Evolutionary conservation across 1,140 invertebrate species (phyloP).

Genomic region (Plodia interpunctella): DNA sequence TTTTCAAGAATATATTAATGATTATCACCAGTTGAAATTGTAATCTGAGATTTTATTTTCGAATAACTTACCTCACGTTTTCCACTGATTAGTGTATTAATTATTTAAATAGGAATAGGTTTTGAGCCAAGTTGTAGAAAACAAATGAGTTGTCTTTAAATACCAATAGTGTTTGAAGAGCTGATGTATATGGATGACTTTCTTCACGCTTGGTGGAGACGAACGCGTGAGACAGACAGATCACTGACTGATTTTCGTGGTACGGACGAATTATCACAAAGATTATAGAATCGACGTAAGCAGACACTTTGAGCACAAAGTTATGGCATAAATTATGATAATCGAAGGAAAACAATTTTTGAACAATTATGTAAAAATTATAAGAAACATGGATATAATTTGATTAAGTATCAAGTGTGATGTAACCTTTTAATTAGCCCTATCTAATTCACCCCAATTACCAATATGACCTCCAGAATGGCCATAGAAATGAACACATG

Average conservation of each 20-base stretch:
- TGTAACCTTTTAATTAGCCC: conserved; percentile 21
- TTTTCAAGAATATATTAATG: too few relatives aligned
- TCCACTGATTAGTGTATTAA: not conserved
- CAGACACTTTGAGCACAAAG: not conserved
- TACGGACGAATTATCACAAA: not conserved
- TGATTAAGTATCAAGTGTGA: not conserved
- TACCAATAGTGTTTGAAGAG: conserved; percentile 22
- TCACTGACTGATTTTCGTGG: conserved; percentile 13
- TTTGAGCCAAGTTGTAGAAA: conserved; percentile 9
- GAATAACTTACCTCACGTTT: not conserved
- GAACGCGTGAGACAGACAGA: conserved; percentile 27
- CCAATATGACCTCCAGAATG: conserved; percentile 49
- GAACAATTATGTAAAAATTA: not conserved
- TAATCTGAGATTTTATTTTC: not conserved
- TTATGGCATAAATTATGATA: not conserved
- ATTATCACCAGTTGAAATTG: too few relatives aligned
- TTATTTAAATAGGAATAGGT: not conserved
- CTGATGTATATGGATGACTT: conserved; percentile 30
- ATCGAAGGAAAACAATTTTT: not conserved
- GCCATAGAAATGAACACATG: not conserved
- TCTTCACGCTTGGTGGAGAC: conserved; percentile 36
- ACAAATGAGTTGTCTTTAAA: conserved; percentile 27
- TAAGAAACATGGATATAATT: not conserved
- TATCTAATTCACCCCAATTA: conserved; percentile 56
- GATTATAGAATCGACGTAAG: not conserved